Evolutionary conservation across 2,888 invertebrate genomes (phyloP), one percentile per base, ranked within the genome.

Genomic region (Lingula anatina): DNA sequence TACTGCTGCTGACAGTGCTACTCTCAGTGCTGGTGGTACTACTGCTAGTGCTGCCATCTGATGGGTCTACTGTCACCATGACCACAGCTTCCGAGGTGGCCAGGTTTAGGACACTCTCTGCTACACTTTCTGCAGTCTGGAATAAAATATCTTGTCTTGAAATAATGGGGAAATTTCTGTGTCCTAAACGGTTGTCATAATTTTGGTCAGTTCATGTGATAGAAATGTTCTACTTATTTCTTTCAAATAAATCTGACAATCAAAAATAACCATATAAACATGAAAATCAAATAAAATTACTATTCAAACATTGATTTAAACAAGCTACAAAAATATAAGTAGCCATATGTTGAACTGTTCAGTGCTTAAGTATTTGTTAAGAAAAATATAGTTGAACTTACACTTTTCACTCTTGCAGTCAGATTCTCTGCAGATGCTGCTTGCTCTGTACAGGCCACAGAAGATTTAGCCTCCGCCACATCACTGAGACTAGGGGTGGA

Each of bases 391-490:
- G n/a, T n/a, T n/a, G n/a, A 12, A 66, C 72, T 67, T 60, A 74
- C 73, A 47, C 67, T 61, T 61, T 71, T 71, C 42, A 72, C 62
- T 44, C 66, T 65, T 21, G 68, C 64, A 5, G 72, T 68, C 18
- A 95, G 83, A 79, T 93, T 94, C 75, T 95, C 95, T 0, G 93
- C 93, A 1, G 94, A 94, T 0, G 92, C 90, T 9, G 94, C 92
- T 79, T 95, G 95, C 70, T 95, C 95, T 1, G 92, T 92, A 15
- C 75, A 73, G n/a, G 92, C 92, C 9, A 31, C 31, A 15, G 93
- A 90, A 35, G 84, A 80, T 61, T 77, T 90, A 31, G 90, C 90
- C 71, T 94, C 93, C 0, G 92, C 90, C 44, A 71, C 68, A 41
- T 75, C 73, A 60, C 70, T 75, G 66, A 95, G 81, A 75, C 93